Conservation (phyloP, 2,888 invertebrate species). For the Hypsopygia costalis region DNA sequence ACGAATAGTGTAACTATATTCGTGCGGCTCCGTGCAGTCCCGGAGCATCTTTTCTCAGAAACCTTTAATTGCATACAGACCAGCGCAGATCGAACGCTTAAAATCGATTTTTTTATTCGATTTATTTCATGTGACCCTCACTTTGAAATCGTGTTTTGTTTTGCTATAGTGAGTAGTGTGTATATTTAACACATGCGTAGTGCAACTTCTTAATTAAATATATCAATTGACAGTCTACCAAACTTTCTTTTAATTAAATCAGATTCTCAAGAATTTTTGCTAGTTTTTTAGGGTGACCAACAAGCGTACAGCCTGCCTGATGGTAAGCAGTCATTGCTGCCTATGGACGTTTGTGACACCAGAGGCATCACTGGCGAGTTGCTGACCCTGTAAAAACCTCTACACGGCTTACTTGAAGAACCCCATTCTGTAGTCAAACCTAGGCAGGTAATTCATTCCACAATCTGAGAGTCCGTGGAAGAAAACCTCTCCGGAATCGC, state of each 20-base stretch:
- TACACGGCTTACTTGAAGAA: too few relatives aligned
- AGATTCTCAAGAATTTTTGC: too few relatives aligned
- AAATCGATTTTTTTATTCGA: constrained; percentile 77
- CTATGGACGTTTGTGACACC: too few relatives aligned
- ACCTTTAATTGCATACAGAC: constrained; percentile 77
- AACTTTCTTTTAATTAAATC: constrained; percentile 19
- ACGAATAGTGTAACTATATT: constrained; percentile 38
- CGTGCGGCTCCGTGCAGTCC: constrained; percentile 54
- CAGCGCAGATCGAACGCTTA: constrained; percentile 74
- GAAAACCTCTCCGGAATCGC: too few relatives aligned
- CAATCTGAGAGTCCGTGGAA: too few relatives aligned
- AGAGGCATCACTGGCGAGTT: too few relatives aligned
- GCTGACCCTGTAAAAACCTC: too few relatives aligned
- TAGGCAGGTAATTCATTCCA: too few relatives aligned
- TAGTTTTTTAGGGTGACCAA: too few relatives aligned
- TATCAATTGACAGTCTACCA: constrained; percentile 30
- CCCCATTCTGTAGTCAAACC: too few relatives aligned
- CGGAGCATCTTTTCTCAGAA: constrained; percentile 63
- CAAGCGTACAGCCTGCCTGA: too few relatives aligned
- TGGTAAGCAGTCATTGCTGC: too few relatives aligned
- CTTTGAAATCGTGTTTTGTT: constrained; percentile 68
- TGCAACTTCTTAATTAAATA: constrained; percentile 78
- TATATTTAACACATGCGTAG: constrained; percentile 75
- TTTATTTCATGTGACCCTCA: constrained; percentile 68
- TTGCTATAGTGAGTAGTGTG: constrained; percentile 66